phyloP scores from a whole-genome alignment of 2,888 invertebrate species.

The Fragum fragum region DNA sequence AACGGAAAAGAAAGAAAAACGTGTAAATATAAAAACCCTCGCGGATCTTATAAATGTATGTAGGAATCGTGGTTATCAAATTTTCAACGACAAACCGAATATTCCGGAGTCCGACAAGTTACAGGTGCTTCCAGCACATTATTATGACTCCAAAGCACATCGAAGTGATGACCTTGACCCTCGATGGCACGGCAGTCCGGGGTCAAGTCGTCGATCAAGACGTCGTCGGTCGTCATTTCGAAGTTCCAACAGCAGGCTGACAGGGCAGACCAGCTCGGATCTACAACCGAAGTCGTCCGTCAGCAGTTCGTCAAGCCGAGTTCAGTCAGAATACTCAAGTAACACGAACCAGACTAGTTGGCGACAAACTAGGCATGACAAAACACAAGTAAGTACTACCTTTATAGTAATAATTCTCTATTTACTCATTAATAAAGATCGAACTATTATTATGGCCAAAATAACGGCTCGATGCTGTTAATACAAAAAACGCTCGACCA shows the following conservation, averaged over 20 bases:
- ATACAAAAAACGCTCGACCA: too few relatives aligned
- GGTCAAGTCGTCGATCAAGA: not conserved
- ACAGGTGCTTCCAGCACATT: not conserved
- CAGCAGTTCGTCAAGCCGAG: constrained; percentile 15
- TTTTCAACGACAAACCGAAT: constrained; percentile 46
- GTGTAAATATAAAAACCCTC: constrained; percentile 28
- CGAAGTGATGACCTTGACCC: constrained; percentile 9
- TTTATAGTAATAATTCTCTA: too few relatives aligned
- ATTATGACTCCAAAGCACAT: constrained; percentile 3
- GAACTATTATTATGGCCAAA: too few relatives aligned
- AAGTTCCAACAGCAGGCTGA: not conserved
- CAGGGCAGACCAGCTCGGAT: constrained; percentile 7
- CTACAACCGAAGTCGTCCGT: constrained; percentile 1
- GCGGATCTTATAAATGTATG: constrained; percentile 56
- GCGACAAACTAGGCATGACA: not conserved
- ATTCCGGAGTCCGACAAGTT: constrained; percentile 48
- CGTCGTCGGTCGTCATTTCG: not conserved
- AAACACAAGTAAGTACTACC: not conserved
- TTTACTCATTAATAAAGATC: too few relatives aligned
- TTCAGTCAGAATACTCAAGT: constrained; percentile 14
- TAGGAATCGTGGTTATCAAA: constrained; percentile 46
- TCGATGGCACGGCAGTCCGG: not conserved
- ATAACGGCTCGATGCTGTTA: too few relatives aligned
- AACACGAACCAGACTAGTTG: constrained; percentile 2
- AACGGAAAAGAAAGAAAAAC: not conserved